A percentile compares a stretch with the other conserved stretches of the same genome.
Evolutionary conservation across 2,113 vertebrate genomes (phyloP).

Genomic region (Gila orcuttii): DNA sequence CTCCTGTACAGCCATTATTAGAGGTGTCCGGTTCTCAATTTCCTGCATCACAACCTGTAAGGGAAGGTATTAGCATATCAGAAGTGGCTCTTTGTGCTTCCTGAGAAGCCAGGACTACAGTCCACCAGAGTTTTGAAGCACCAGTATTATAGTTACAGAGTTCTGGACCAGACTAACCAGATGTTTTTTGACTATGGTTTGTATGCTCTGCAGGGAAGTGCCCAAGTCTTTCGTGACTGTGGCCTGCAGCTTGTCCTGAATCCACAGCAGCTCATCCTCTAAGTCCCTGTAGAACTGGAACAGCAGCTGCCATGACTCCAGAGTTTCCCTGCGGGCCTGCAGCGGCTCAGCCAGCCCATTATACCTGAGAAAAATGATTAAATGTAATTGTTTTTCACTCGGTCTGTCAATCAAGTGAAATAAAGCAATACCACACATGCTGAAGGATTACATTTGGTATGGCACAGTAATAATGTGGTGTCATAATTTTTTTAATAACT

Average conservation of each 20-base stretch:
- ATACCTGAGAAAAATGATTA: slow-evolving; percentile 73
- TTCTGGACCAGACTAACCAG: slow-evolving; percentile 73
- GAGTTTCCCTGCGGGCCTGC: slow-evolving; percentile 70
- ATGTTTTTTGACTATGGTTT: slow-evolving; percentile 82
- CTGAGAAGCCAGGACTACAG: background rate
- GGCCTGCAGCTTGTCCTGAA: slow-evolving; percentile 77
- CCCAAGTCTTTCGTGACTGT: slow-evolving; percentile 75
- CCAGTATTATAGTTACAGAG: background rate
- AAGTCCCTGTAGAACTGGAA: slow-evolving; percentile 83
- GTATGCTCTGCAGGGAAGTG: slow-evolving; percentile 71
- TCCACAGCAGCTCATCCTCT: slow-evolving; percentile 84
- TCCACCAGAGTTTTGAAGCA: background rate
- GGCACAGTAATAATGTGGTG: background rate
- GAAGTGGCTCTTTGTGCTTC: background rate
- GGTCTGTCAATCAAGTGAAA: background rate
- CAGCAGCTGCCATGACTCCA: slow-evolving; percentile 82
- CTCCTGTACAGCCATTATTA: slow-evolving; percentile 80
- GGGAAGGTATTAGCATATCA: background rate
- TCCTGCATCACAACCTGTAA: slow-evolving; percentile 83
- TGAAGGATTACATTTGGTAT: background rate
- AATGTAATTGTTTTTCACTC: background rate
- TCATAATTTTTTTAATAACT: background rate
- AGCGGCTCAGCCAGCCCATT: slow-evolving; percentile 77
- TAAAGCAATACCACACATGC: background rate
- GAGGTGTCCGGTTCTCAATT: slow-evolving; percentile 75